Conservation (phyloP, 2,888 invertebrate genomes). For the Dendrolimus houi region DNA sequence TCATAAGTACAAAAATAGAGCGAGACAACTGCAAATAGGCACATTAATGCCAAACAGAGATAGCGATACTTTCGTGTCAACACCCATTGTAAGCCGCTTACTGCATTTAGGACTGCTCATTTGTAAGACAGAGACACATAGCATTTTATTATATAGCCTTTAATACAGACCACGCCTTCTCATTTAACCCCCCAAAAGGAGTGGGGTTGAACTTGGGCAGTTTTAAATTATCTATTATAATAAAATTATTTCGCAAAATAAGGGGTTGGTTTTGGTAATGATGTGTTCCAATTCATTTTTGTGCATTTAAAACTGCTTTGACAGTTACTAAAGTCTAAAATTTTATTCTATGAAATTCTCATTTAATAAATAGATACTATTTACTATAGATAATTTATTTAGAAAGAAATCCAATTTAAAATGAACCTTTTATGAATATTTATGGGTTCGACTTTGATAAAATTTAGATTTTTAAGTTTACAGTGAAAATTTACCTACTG, state of each 20-base stretch:
- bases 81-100: conserved; percentile 71
- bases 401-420: too few species aligned
- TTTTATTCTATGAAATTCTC: too few species aligned
- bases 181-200: conserved; percentile 55
- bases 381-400: too few species aligned
- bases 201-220: conserved; percentile 68
- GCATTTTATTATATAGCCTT: conserved; percentile 47
- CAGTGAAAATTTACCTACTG: too few species aligned
- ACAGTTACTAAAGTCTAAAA: background rate
- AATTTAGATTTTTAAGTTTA: too few species aligned
- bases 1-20: conserved; percentile 61
- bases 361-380: too few species aligned
- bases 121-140: conserved; percentile 60
- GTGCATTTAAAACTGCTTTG: background rate
- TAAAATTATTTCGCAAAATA: conserved; percentile 74
- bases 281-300: conserved; percentile 61
- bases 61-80: conserved; percentile 40
- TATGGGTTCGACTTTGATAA: too few species aligned
- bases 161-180: conserved; percentile 58
- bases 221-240: conserved; percentile 76
- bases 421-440: too few species aligned
- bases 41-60: conserved; percentile 42
- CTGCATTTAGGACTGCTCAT: conserved; percentile 67
- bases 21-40: conserved; percentile 48
- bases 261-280: conserved; percentile 73